Evolutionary conservation across 2,888 invertebrate species (phyloP), one percentile per base, ranked within the genome.

Genomic region (Rosalia funebris): DNA sequence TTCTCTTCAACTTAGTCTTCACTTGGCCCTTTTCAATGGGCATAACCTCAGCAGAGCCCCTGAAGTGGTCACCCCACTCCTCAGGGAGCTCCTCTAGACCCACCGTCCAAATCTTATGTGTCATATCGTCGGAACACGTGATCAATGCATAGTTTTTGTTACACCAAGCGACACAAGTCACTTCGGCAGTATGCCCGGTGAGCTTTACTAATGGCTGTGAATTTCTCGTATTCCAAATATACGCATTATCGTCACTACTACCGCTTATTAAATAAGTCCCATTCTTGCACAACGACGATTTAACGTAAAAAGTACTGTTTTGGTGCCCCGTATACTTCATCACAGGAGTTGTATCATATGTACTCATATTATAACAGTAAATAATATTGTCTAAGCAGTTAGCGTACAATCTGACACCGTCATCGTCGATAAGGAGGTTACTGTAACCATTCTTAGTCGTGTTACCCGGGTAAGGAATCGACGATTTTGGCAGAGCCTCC

Each of bases 331-430:
- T 80, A 75, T 89, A 90, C 45, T 84, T 81, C 71, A 85, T 86
- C 58, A 89, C 79, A 0, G 94, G 92, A 54, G 88, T 79, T 10
- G 86, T 79, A 73, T 85, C 83, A 77, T 89, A 91, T 0, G 90
- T 87, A 1, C 88, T 84, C 52, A 93, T 82, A 78, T 95, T 93
- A 78, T 91, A 96, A 76, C 91, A 89, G 78, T 95, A 95, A 62
- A 96, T 91, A 44, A 88, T 88, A 76, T 90, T 89, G 79, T 95
- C 94, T 85, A 93, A 90, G 79, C 95, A 95, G 80, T 90, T 94
- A 4, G 93, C 95, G 82, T 91, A 96, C 2, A 96, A 81, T 16
- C 86, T 85, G 31, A 88, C 82, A 17, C 88, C 83, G 1, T 87
- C 83, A 7, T 88, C 88, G 78, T 95, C 91, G 59, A 95, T 83